Base-by-base conservation (phyloP, 2,888 invertebrate genomes). In the Nycteola revayana region DNA sequence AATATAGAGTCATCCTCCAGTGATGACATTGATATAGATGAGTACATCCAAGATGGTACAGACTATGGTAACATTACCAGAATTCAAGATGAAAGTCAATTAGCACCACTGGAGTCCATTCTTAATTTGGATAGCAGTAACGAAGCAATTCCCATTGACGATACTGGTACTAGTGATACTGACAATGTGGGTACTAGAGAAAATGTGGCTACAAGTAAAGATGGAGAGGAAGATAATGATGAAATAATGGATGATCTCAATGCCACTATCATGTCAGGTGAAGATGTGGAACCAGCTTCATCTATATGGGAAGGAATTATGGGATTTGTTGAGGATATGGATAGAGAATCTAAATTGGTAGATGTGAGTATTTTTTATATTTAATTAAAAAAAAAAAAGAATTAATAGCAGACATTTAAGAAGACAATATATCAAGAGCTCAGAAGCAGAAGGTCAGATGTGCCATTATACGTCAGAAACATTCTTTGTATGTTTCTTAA, bases 1-100 rank as follows among this genome's bases (percentile, higher is more conserved):
- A 92, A 92, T 61, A 93, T 94, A 59, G 93, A 94, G 71, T 93
- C 93, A 18, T 93, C 93, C 61, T 91, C 93, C 9, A 64, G 90
- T 20, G 89, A 92, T 25, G 90, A 91, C 17, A 89, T 91, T 25
- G 91, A 91, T 44, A 87, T 88, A 17, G 84, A 87, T 57, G 88
- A 85, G 25, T 88, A 87, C 46, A 68, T 88, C 7, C 60, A 79
- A 1, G 88, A 88, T 43, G 88, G 88, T 4, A 84, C 83, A 1
- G 88, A 88, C 47, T 88, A 87, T 35, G 88, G 90, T 8, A 75
- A 88, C 32, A 75, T 85, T 1, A 81, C 83, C 5, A 58, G 77
- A 8, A 47, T 79, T 1, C 79, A 81, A 22, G 79, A 79, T 17
- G 77, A 72, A 0, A 50, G 32, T 21, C 65, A 65, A 1, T 70